phyloP scores from a whole-genome alignment of 2,797 vertebrate species.

The Gallinago solitaria region DNA sequence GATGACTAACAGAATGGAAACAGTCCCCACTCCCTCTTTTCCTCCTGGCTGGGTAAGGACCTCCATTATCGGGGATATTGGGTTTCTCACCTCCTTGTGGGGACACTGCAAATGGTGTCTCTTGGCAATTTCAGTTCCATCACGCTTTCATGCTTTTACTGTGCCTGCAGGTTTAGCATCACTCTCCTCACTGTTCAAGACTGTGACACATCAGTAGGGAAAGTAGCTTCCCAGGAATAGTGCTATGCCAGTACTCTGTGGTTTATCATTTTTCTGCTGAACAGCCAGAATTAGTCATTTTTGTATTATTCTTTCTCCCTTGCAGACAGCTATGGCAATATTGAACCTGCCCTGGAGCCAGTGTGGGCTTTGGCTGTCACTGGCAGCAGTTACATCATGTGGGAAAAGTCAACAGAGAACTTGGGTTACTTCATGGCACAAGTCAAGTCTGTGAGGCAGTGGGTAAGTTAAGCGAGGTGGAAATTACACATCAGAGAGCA shows the following conservation, averaged over 20 bases:
- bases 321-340: slow-evolving; percentile 84
- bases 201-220: rapidly evolving
- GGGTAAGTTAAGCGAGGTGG: slow-evolving; percentile 76
- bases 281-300: neutral
- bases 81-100: neutral
- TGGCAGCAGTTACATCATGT: slow-evolving; percentile 88
- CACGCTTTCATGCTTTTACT: rapidly evolving
- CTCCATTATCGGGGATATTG: rapidly evolving
- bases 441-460: slow-evolving; percentile 83
- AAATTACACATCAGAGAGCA: neutral
- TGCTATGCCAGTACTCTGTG: neutral
- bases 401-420: slow-evolving; percentile 83
- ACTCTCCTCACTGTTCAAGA: neutral
- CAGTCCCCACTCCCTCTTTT: rapidly evolving
- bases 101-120: neutral
- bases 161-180: neutral
- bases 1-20: neutral
- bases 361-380: slow-evolving; percentile 82
- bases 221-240: neutral
- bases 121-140: neutral
- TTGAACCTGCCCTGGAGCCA: slow-evolving; percentile 79
- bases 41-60: neutral
- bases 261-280: neutral
- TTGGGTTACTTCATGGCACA: slow-evolving; percentile 85
- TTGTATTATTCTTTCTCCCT: neutral